Evolutionary conservation across 2,888 invertebrate genomes (phyloP), one percentile per base, ranked within the genome.

Genomic region (Cosmorhoe ocellata): DNA sequence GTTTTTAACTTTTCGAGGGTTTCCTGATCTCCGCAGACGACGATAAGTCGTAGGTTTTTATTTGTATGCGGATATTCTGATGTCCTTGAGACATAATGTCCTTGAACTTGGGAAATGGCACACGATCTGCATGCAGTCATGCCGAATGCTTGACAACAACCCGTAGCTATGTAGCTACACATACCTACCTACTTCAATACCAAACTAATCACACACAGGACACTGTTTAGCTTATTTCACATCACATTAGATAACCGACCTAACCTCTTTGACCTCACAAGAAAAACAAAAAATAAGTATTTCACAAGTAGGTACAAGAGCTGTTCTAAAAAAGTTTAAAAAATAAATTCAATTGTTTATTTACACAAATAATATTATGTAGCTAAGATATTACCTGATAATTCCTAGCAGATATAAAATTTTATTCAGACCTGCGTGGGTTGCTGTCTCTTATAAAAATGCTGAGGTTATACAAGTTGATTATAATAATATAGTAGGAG

Each of bases 251-350:
- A 80, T 84, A 84, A 82, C 71, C 67, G 61, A 68, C 63, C 64
- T 84, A 85, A 86, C 86, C 84, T 84, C 67, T 71, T 74, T 79
- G 72, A 79, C 79, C 78, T 79, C 72, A 48, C 28, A 38, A 55
- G 34, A 40, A 37, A 56, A 46, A 39, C 48, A 46, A 11, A 24
- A 7, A 24, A 24, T 18, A 18, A 18, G 2, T 18, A 18, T 3
- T 18, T 18, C 2, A 32, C 13, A 18, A 18, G 4, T 18, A 18
- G 18, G 18, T 18, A 18, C n/a, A n/a, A n/a, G n/a, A n/a, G n/a
- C n/a, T n/a, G n/a, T 24, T n/a, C 0, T 18, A 27, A 32, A 32
- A 33, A 7, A 24, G 7, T 24, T 24, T 7, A 24, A 7, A 18
- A 7, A 24, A 14, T 33, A n/a, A 13, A 3, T 27, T 42, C 14